Evolutionary conservation across 2,888 invertebrate species (phyloP).

Genomic region (Mythimna vitellina): DNA sequence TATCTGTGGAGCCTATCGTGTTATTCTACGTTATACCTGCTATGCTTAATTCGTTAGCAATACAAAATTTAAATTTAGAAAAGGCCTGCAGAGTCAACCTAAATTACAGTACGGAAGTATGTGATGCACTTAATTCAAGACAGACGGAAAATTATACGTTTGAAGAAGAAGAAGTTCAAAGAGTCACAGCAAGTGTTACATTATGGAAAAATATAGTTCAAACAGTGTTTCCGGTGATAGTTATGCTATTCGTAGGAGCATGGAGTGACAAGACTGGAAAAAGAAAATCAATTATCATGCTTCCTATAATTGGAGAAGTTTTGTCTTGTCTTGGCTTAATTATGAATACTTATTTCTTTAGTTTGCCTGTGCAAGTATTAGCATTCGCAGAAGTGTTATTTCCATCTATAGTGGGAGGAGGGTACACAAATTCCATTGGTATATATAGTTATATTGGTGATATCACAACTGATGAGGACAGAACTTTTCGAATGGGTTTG

Average conservation of each 20-base stretch:
- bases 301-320: constrained; percentile 95
- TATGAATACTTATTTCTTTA: constrained; percentile 94
- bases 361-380: constrained; percentile 94
- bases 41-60: constrained; percentile 93
- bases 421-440: constrained; percentile 96
- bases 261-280: constrained; percentile 93
- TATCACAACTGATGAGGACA: constrained; percentile 94
- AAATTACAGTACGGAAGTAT: constrained; percentile 92
- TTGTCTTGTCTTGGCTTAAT: constrained; percentile 94
- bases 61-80: constrained; percentile 93
- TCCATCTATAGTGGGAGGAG: constrained; percentile 95
- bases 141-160: constrained; percentile 91
- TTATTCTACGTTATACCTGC: constrained; percentile 92
- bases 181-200: constrained; percentile 94
- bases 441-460: constrained; percentile 97
- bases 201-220: constrained; percentile 97
- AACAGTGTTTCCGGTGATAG: constrained; percentile 94
- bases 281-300: constrained; percentile 94
- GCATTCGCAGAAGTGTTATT: constrained; percentile 95
- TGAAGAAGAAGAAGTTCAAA: constrained; percentile 92
- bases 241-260: constrained; percentile 95
- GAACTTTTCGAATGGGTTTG: constrained; percentile 96
- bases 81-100: constrained; percentile 96
- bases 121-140: constrained; percentile 93
- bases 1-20: constrained; percentile 94